phyloP scores from a whole-genome alignment of 1,140 invertebrate species.

The Diorhabda sublineata region DNA sequence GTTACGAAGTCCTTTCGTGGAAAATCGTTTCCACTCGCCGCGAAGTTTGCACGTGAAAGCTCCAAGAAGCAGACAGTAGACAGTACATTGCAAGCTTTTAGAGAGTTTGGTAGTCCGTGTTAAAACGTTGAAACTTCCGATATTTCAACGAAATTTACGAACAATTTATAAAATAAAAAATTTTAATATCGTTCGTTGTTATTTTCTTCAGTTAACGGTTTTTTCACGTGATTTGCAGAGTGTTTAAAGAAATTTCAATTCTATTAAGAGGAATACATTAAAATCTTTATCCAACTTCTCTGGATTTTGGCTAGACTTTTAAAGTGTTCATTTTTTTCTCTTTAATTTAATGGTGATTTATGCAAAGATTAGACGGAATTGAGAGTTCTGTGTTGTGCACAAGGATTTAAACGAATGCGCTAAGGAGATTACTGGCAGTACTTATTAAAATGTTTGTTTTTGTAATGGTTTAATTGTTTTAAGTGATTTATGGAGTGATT shows the following conservation, averaged over 20 bases:
- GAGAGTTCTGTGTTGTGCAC: constrained; percentile 14
- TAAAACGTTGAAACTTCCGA: too few relatives aligned
- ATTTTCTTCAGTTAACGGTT: too few relatives aligned
- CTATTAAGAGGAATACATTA: constrained; percentile 16
- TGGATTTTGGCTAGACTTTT: constrained; percentile 11
- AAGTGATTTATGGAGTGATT: constrained; percentile 20
- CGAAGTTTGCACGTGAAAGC: constrained; percentile 32
- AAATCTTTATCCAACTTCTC: neutral
- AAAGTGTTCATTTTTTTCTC: constrained; percentile 12
- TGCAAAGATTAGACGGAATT: constrained; percentile 13
- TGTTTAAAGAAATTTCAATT: constrained; percentile 7
- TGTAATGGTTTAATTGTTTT: constrained; percentile 24
- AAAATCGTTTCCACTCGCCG: constrained; percentile 25
- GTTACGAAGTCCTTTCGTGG: constrained; percentile 22
- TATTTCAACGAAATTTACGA: too few relatives aligned
- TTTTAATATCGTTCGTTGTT: too few relatives aligned
- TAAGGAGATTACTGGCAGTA: constrained; percentile 18
- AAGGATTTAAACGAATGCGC: constrained; percentile 19
- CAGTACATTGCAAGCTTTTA: constrained; percentile 32
- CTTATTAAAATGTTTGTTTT: constrained; percentile 22
- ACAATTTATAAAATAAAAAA: too few relatives aligned
- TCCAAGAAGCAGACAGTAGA: constrained; percentile 6
- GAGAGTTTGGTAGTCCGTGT: constrained; percentile 12
- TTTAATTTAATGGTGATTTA: constrained; percentile 21
- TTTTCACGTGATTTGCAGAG: neutral